phyloP scores from a whole-genome alignment of 2,888 invertebrate species.

The Oligia fasciuncula region DNA sequence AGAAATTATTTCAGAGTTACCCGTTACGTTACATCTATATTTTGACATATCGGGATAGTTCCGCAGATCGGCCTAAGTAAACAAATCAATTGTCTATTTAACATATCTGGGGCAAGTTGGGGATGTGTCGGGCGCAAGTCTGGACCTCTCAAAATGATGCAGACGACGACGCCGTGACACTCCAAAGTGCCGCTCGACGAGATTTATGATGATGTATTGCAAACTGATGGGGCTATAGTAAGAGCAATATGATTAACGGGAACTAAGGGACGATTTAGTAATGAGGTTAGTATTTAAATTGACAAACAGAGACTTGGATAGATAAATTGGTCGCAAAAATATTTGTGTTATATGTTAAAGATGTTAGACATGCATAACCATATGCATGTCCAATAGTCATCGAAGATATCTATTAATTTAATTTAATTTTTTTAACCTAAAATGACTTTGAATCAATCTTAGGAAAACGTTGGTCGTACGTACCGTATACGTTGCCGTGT shows the following conservation, averaged over 20 bases:
- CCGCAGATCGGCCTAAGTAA: slow-evolving; percentile 69
- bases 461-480: not conserved
- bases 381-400: no score
- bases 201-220: slow-evolving; percentile 85
- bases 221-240: slow-evolving; percentile 73
- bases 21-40: slow-evolving; percentile 8
- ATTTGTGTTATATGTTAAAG: not conserved
- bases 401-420: not conserved
- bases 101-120: slow-evolving; percentile 70
- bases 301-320: not conserved
- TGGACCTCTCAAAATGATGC: slow-evolving; percentile 72
- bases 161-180: slow-evolving; percentile 65
- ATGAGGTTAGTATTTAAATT: slow-evolving; percentile 6
- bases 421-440: not conserved
- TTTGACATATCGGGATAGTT: slow-evolving; percentile 57
- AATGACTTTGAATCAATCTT: not conserved
- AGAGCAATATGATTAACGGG: slow-evolving; percentile 72
- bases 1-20: slow-evolving; percentile 40
- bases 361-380: not conserved
- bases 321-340: not conserved
- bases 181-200: slow-evolving; percentile 76
- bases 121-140: slow-evolving; percentile 68
- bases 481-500: not conserved
- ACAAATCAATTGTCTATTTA: slow-evolving; percentile 73
- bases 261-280: slow-evolving; percentile 54